phyloP scores from a whole-genome alignment of 2,888 invertebrate species.

The Iselma pallidipennis region DNA sequence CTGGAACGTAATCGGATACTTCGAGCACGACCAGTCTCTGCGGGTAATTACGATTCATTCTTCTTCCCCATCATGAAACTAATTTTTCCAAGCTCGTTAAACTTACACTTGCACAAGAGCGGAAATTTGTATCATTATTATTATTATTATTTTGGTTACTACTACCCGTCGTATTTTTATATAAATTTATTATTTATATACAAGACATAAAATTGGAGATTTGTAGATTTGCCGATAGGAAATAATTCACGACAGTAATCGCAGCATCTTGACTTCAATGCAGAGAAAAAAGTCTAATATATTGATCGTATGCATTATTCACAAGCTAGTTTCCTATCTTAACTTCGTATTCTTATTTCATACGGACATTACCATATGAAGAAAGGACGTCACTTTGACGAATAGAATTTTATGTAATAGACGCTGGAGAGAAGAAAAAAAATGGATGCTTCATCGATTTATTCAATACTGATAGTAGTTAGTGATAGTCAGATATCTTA shows the following conservation, averaged over 20 bases:
- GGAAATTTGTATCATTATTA: background rate
- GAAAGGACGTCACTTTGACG: constrained; percentile 3
- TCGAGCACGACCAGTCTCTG: constrained; percentile 35
- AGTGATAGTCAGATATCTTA: no score
- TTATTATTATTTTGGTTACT: no score
- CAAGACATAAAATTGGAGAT: no score
- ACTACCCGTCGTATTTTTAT: no score
- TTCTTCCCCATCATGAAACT: constrained; percentile 8
- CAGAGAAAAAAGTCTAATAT: background rate
- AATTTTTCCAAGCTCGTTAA: constrained; percentile 16
- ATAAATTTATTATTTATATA: no score
- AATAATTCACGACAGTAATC: background rate
- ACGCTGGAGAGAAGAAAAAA: no score
- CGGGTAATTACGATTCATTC: constrained; percentile 18
- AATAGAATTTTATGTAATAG: background rate
- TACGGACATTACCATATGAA: constrained; percentile 7
- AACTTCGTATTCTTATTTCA: constrained; percentile 4
- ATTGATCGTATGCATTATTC: constrained; percentile 8
- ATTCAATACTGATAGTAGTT: no score
- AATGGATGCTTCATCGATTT: no score
- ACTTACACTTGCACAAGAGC: background rate
- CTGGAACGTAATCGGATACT: constrained; percentile 36
- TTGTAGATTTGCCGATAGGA: background rate
- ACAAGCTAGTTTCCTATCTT: constrained; percentile 8
- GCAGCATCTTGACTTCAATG: background rate